Percentiles rank a stretch among this genome's conserved stretches.
Evolutionary conservation across 64 coral and sea anemone genomes (phyloP).

Genomic region (Stylophora pistillata): DNA sequence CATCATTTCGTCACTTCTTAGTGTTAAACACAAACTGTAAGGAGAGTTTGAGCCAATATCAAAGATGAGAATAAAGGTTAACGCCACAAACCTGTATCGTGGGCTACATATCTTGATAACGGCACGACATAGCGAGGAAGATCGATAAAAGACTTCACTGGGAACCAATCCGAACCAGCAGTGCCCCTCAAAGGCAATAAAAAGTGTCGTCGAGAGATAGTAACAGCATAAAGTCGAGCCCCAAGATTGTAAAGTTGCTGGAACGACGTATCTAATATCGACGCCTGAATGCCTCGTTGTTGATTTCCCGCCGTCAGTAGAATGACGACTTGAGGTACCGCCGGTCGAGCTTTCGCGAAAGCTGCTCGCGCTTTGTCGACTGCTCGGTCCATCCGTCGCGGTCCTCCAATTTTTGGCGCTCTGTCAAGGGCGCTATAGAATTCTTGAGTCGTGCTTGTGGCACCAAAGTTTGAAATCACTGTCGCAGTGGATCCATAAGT

Average conservation of each 20-base stretch:
- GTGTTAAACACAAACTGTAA: no score
- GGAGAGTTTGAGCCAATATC: neutral
- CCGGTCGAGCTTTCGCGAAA: conserved; percentile 43
- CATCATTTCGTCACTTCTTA: no score
- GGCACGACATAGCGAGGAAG: conserved; percentile 52
- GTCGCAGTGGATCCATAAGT: conserved; percentile 57
- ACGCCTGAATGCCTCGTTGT: neutral
- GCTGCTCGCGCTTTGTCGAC: conserved; percentile 33
- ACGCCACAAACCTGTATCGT: conserved; percentile 23
- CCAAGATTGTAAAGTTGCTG: conserved; percentile 49
- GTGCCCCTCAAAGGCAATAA: conserved; percentile 20
- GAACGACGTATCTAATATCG: conserved; percentile 31
- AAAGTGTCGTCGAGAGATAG: conserved; percentile 31
- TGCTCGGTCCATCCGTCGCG: conserved; percentile 64
- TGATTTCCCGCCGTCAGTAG: conserved; percentile 63
- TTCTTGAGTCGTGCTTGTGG: conserved; percentile 13
- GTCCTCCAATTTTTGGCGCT: conserved; percentile 44
- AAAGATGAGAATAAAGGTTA: no score
- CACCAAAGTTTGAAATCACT: conserved; percentile 51
- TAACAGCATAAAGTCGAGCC: conserved; percentile 62
- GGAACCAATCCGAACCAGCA: conserved; percentile 53
- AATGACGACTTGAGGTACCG: conserved; percentile 54
- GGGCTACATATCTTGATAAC: conserved; percentile 40
- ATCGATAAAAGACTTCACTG: conserved; percentile 45
- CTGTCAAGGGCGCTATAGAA: conserved; percentile 45